phyloP scores from a whole-genome alignment of 1,140 invertebrate species.

The Sipha flava region DNA sequence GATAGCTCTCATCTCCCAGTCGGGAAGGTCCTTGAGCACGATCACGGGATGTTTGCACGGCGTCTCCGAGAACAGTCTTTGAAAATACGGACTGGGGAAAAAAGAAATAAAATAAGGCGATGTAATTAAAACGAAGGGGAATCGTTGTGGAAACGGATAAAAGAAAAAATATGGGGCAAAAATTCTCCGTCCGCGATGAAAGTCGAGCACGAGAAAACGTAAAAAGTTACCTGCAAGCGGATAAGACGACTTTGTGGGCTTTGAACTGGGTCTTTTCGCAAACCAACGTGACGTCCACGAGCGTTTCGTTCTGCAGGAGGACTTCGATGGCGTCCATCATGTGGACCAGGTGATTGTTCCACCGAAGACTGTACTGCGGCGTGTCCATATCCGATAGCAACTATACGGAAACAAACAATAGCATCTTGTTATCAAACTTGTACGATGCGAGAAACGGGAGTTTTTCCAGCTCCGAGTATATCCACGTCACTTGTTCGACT shows the following conservation, averaged over 20 bases:
- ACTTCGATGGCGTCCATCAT: conserved; percentile 76
- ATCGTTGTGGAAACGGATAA: no score
- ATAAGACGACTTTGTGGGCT: conserved; percentile 82
- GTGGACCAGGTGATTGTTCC: conserved; percentile 85
- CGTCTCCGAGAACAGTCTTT: conserved; percentile 77
- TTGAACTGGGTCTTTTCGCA: conserved; percentile 72
- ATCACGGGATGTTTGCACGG: conserved; percentile 90
- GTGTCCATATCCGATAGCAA: conserved; percentile 46
- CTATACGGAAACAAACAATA: background rate
- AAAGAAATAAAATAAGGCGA: background rate
- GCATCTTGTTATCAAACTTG: no score
- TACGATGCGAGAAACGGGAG: no score
- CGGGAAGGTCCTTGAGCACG: conserved; percentile 77
- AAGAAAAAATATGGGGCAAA: no score
- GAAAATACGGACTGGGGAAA: conserved; percentile 69
- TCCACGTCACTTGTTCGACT: no score
- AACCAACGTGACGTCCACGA: conserved; percentile 81
- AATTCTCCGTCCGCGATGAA: background rate
- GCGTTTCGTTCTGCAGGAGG: conserved; percentile 68
- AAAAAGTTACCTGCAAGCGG: conserved; percentile 66
- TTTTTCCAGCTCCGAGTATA: no score
- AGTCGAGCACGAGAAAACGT: no score
- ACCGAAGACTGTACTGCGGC: conserved; percentile 80
- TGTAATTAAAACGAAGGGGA: background rate
- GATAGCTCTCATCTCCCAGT: conserved; percentile 76